phyloP scores from a whole-genome alignment of 2,888 invertebrate genomes.

The Drosophila greeni region DNA sequence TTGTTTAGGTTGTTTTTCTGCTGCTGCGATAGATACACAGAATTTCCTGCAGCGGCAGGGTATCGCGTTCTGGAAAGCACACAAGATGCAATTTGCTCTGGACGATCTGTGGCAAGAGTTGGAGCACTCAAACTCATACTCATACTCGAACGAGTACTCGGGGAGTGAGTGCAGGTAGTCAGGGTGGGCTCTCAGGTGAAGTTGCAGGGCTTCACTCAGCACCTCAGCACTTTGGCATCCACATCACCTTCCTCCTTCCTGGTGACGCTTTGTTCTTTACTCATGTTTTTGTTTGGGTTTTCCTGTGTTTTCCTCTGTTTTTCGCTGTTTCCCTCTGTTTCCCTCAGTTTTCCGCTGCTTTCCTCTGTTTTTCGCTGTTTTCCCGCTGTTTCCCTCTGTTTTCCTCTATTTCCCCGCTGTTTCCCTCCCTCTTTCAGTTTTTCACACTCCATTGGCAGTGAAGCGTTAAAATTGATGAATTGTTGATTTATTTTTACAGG shows the following conservation, averaged over 20 bases:
- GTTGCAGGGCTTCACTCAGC: slow-evolving; percentile 32
- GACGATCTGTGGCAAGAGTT: slow-evolving; percentile 25
- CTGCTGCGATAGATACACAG: slow-evolving; percentile 57
- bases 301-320: slow-evolving; percentile 1
- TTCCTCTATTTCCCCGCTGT: too few relatives aligned
- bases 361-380: not conserved
- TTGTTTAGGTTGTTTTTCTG: slow-evolving; percentile 5
- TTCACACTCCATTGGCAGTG: slow-evolving; percentile 57
- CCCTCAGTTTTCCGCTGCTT: not conserved
- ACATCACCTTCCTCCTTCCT: slow-evolving; percentile 14
- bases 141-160: not conserved
- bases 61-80: slow-evolving; percentile 12
- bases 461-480: slow-evolving; percentile 72
- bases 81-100: slow-evolving; percentile 45
- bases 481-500: slow-evolving; percentile 64
- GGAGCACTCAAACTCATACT: slow-evolving; percentile 4
- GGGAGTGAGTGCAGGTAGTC: slow-evolving; percentile 8
- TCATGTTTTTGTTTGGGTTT: slow-evolving; percentile 15
- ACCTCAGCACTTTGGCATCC: slow-evolving; percentile 20
- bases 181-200: slow-evolving; percentile 16
- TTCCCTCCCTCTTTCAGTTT: not conserved
- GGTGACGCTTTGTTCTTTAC: slow-evolving; percentile 31
- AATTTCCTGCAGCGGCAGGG: slow-evolving; percentile 54
- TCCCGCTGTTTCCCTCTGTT: not conserved
- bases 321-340: not conserved